These are phyloP conservation scores for Ophonus ardosiacus DNA, from an alignment of 2,888 invertebrate genomes.

Conservation along the genomic window DNA sequence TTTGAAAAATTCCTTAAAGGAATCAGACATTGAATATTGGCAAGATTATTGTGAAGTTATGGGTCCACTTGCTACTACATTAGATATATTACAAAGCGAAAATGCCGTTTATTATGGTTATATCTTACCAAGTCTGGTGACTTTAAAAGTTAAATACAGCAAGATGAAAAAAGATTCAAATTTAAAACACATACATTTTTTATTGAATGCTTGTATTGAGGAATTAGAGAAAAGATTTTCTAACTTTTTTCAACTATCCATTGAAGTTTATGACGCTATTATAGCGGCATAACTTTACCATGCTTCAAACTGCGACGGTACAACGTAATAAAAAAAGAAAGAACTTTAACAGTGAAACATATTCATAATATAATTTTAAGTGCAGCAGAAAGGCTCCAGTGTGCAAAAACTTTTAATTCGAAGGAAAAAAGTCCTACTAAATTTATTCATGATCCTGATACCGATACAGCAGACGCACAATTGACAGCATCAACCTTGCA, in stretches of 20 bases:
- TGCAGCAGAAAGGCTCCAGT: background rate
- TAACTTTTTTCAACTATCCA: background rate
- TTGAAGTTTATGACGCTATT: background rate
- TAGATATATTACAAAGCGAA: conserved; percentile 26
- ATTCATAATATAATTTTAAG: background rate
- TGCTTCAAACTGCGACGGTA: background rate
- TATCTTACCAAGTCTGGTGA: background rate
- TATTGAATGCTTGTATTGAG: background rate
- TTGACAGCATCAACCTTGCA: no score
- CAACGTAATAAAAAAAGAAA: background rate
- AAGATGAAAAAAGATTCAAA: background rate
- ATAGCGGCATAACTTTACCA: conserved; percentile 15
- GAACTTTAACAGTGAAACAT: background rate
- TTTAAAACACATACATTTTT: background rate
- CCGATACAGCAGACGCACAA: no score
- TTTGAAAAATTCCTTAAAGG: background rate
- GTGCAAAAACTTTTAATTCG: background rate
- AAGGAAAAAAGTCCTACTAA: background rate
- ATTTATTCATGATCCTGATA: background rate
- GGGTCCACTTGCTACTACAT: background rate
- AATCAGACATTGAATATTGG: background rate
- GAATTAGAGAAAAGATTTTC: background rate
- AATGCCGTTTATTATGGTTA: background rate
- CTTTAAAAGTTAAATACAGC: background rate
- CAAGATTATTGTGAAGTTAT: conserved; percentile 1